A percentile compares a stretch with the other conserved stretches of the same genome.
These are phyloP conservation scores for Thomomys bottae DNA, from an alignment of 2,113 vertebrate species.

Conservation along the genomic window DNA sequence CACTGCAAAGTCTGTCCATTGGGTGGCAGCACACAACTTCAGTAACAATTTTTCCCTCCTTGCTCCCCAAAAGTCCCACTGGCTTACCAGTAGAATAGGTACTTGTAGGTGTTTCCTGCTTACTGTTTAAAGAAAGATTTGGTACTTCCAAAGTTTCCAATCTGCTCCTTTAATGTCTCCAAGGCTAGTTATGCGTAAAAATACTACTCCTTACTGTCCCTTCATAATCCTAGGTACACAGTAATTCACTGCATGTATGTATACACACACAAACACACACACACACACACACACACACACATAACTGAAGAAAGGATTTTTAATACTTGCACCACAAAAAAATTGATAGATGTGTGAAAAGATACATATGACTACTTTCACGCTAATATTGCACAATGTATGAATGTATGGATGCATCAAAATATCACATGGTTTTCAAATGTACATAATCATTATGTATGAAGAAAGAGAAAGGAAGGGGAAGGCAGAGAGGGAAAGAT, in stretches of 20 bases:
- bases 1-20: slow-evolving; percentile 53
- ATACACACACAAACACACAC: neutral
- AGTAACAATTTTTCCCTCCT: neutral
- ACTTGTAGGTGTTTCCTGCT: too few species aligned
- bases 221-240: slow-evolving; percentile 5
- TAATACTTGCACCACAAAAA: neutral
- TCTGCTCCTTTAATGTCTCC: neutral
- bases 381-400: too few species aligned
- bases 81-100: neutral
- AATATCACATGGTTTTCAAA: neutral
- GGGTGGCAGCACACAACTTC: slow-evolving; percentile 62
- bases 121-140: too few species aligned
- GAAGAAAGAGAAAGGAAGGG: too few species aligned
- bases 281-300: too few species aligned
- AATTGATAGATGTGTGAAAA: neutral
- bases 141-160: neutral
- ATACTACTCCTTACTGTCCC: neutral
- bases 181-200: neutral
- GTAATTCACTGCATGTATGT: neutral
- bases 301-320: neutral
- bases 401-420: too few species aligned
- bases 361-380: too few species aligned
- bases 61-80: too few species aligned
- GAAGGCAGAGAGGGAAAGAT: too few species aligned
- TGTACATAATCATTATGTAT: too few species aligned